Conservation (phyloP, 2,888 invertebrate species). For the Oscheius sp. region DNA sequence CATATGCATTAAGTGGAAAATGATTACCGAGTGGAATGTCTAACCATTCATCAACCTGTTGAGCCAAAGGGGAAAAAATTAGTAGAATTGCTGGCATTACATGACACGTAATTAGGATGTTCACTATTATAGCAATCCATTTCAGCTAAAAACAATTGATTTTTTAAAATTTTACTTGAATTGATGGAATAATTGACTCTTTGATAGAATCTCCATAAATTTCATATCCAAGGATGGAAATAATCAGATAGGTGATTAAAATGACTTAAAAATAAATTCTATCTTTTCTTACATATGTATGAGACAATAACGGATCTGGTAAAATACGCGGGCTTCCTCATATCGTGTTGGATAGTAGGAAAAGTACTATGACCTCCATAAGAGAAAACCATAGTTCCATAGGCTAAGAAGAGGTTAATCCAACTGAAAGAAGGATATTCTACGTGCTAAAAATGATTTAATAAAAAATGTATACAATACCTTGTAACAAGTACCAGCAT, state of each 20-base stretch:
- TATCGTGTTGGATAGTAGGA: constrained; percentile 88
- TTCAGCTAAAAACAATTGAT: constrained; percentile 31
- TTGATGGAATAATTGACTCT: constrained; percentile 49
- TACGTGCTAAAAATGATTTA: constrained; percentile 51
- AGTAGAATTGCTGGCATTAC: constrained; percentile 49
- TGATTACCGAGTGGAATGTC: constrained; percentile 43
- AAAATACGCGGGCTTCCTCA: constrained; percentile 76
- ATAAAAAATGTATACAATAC: not conserved
- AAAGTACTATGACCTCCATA: constrained; percentile 79
- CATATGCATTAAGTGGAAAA: not conserved
- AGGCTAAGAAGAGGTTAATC: constrained; percentile 78
- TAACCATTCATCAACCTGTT: constrained; percentile 50
- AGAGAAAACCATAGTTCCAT: constrained; percentile 74
- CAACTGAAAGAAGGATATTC: constrained; percentile 75
- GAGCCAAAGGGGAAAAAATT: constrained; percentile 47
- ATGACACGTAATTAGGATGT: constrained; percentile 52
- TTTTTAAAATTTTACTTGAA: constrained; percentile 26
- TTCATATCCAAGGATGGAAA: constrained; percentile 42
- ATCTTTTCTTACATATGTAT: constrained; percentile 43
- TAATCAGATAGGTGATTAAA: constrained; percentile 47
- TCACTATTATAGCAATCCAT: constrained; percentile 50
- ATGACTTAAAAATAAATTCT: constrained; percentile 35
- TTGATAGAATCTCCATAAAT: constrained; percentile 52
- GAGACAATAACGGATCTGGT: constrained; percentile 41
- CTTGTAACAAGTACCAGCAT: constrained; percentile 33